Evolutionary conservation across 2,888 invertebrate species (phyloP), one percentile per base, ranked within the genome.

Genomic region (Neoscelio sp.): DNA sequence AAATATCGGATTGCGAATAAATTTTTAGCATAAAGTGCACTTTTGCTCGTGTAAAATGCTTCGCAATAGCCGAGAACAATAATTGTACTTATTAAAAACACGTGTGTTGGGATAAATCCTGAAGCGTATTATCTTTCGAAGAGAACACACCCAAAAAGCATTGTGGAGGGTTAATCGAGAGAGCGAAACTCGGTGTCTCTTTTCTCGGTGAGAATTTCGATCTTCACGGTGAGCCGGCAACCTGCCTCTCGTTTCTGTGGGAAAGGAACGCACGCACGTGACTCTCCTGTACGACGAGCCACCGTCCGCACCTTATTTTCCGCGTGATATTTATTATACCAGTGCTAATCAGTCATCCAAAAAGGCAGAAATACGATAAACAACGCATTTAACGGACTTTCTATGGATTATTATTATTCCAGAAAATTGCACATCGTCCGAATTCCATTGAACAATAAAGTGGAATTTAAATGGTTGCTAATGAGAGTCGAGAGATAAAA

Each of bases 221-320:
- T 64, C 58, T 30, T 48, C 28, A 26, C 23, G 38, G 40, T 58
- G 38, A 30, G 56, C 38, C 44, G 33, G 33, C 56, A 67, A 54
- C 62, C 56, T 75, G 76, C 65, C 17, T 30, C 26, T 26, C 60
- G 64, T 38, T 20, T 68, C 78, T 82, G 83, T 87, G 85, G 82
- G 85, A 86, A 86, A 84, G 84, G 82, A 85, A 83, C 71, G 78
- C 81, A 81, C 80, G 82, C 80, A 73, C 81, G 82, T 82, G 83
- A 84, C 83, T 86, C 82, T 85, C 83, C 81, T 83, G 84, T 84
- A 82, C 82, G 80, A 82, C 82, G 83, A 84, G 82, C 44, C 48
- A 68, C 50, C 75, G 46, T 76, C 79, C 79, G 68, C 80, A 52
- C 80, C 80, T 76, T 73, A 33, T 76, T 73, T 62, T 33, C 40